Base-by-base conservation (phyloP, 2,888 invertebrate species). In the Yponomeuta malinellus region DNA sequence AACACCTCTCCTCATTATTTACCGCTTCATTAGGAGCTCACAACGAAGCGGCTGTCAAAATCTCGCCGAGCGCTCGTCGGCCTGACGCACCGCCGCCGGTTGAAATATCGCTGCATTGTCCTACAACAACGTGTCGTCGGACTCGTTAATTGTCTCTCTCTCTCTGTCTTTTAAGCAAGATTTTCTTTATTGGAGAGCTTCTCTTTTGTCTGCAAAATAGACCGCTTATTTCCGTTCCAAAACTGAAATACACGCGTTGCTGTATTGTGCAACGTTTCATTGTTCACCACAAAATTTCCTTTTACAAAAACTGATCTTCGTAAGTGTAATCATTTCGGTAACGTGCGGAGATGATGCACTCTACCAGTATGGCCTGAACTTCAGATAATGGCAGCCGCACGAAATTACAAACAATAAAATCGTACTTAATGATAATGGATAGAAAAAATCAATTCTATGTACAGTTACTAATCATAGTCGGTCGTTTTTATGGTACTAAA, bases 11-110 rank as follows among this genome's bases (percentile, higher is more conserved):
- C 87, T 88, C 91, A 90, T 92, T 91, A 92, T 90, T 90, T 88
- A 90, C 90, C 85, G 90, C 88, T 89, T 91, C 91, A 91, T 91
- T 90, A 91, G 87, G 88, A 89, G 87, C 88, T 89, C 85, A 83
- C 85, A 86, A 87, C 85, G 84, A 71, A 83, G 81, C 81, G 82
- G 78, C 88, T 89, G 90, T 91, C 90, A 90, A 90, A 89, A 90
- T 86, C 87, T 83, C 82, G 78, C 84, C 85, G 84, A 85, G 87
- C 82, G 80, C 79, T 82, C 82, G 82, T 81, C 84, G 79, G 82
- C 84, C 83, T 76, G 76, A 78, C 78, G 77, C 74, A 71, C 74
- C 81, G 83, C 77, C 74, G 71, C 74, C 81, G 83, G 85, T 84
- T 88, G 84, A 89, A 89, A 90, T 89, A 91, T 88, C 85, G 83